A percentile compares a stretch with the other conserved stretches of the same genome.
phyloP scores from a whole-genome alignment of 2,113 vertebrate species.

The Mesoclemmys tuberculata region DNA sequence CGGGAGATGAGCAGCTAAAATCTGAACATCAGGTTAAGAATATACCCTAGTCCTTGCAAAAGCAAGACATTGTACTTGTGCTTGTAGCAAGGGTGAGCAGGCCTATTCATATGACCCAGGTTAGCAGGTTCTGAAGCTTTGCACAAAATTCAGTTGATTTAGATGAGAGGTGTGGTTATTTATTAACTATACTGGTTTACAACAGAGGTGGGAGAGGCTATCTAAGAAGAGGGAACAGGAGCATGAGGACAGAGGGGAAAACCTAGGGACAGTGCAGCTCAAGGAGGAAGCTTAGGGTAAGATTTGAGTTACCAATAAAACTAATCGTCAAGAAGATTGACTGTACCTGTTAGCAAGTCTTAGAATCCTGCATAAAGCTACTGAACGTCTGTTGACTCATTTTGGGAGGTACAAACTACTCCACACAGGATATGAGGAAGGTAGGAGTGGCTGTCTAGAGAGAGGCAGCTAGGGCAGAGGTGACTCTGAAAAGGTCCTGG shows the following conservation, averaged over 20 bases:
- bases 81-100: background rate
- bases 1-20: accelerated
- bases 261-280: background rate
- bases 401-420: background rate
- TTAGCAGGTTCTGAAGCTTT: background rate
- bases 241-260: background rate
- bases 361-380: background rate
- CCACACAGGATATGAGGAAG: background rate
- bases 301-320: background rate
- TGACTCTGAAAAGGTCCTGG: background rate
- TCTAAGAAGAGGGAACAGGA: background rate
- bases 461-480: background rate
- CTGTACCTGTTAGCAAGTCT: accelerated
- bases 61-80: background rate
- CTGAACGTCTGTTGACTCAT: background rate
- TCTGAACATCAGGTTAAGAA: background rate
- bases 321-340: background rate
- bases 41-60: background rate
- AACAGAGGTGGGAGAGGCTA: background rate
- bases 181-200: background rate
- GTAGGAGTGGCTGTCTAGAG: background rate
- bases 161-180: background rate
- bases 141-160: background rate
- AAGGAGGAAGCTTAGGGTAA: background rate
- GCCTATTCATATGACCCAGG: background rate